phyloP scores from a whole-genome alignment of 2,888 invertebrate species.

The Spisula solida region DNA sequence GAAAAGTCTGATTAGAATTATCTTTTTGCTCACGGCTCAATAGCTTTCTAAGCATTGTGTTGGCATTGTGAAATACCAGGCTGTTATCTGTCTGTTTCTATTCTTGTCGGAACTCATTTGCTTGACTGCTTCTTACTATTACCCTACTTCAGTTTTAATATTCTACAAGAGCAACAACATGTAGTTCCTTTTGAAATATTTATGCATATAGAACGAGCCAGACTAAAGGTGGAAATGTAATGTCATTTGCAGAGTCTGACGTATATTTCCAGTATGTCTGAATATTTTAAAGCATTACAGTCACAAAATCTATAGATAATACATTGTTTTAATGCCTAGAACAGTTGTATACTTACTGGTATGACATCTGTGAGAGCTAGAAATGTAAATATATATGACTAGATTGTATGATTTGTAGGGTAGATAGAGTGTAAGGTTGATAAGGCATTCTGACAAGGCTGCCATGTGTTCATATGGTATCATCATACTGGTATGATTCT shows the following conservation, averaged over 20 bases:
- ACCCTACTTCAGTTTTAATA: not conserved
- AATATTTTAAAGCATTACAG: conserved; percentile 8
- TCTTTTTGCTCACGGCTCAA: no score
- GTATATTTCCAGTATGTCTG: not conserved
- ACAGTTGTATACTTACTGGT: conserved; percentile 11
- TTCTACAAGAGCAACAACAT: not conserved
- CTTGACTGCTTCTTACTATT: no score
- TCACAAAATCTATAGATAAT: not conserved
- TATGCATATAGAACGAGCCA: not conserved
- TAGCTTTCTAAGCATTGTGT: no score
- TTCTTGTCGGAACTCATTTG: no score
- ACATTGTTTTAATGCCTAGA: conserved; percentile 8
- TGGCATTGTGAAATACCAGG: no score
- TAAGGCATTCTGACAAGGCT: not conserved
- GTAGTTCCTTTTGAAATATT: not conserved
- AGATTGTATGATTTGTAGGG: not conserved
- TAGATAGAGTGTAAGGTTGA: not conserved
- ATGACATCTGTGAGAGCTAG: not conserved
- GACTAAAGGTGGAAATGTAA: conserved; percentile 13
- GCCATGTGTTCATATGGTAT: not conserved
- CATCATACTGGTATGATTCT: not conserved
- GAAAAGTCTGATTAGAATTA: no score
- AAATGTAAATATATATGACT: conserved; percentile 21
- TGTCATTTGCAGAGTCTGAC: not conserved
- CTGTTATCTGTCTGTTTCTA: no score